These are phyloP conservation scores for Drosophila erecta DNA, from an alignment of 1,140 invertebrate species.

Conservation along the genomic window DNA sequence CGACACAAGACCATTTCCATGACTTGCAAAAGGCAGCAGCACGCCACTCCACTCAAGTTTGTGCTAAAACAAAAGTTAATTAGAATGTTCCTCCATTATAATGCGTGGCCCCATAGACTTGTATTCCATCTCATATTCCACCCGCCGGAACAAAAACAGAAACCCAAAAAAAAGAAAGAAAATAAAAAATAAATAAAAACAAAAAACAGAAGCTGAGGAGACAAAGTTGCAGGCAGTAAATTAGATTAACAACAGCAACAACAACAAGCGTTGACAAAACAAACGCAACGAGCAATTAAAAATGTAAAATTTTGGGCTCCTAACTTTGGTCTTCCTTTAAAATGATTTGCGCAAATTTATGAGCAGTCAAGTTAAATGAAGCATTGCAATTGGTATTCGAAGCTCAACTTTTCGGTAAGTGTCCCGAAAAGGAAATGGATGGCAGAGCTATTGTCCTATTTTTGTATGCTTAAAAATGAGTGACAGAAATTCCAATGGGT, in stretches of 20 bases:
- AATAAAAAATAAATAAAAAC: not conserved
- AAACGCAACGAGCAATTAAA: conserved; percentile 78
- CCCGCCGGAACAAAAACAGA: conserved; percentile 18
- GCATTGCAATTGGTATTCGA: conserved; percentile 41
- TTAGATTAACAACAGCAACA: conserved; percentile 76
- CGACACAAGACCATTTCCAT: conserved; percentile 47
- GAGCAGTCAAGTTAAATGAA: conserved; percentile 53
- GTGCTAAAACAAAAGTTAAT: conserved; percentile 82
- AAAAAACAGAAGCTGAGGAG: conserved; percentile 49
- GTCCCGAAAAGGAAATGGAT: no score
- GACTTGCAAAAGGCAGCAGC: conserved; percentile 60
- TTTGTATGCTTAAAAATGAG: no score
- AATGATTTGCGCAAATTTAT: conserved; percentile 55
- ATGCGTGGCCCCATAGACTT: conserved; percentile 55
- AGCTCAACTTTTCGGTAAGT: conserved; percentile 13
- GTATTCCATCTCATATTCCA: conserved; percentile 1
- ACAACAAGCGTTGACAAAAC: conserved; percentile 70
- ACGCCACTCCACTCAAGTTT: conserved; percentile 62
- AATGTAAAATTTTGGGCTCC: conserved; percentile 66
- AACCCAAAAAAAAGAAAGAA: conserved; percentile 7
- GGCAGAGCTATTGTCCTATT: no score
- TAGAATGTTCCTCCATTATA: conserved; percentile 76
- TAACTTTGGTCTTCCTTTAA: conserved; percentile 42
- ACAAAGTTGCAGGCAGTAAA: conserved; percentile 82
- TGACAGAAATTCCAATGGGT: no score